Evolutionary conservation across 2,888 invertebrate genomes (phyloP), one percentile per base, ranked within the genome.

Genomic region (Pollenia angustigena): DNA sequence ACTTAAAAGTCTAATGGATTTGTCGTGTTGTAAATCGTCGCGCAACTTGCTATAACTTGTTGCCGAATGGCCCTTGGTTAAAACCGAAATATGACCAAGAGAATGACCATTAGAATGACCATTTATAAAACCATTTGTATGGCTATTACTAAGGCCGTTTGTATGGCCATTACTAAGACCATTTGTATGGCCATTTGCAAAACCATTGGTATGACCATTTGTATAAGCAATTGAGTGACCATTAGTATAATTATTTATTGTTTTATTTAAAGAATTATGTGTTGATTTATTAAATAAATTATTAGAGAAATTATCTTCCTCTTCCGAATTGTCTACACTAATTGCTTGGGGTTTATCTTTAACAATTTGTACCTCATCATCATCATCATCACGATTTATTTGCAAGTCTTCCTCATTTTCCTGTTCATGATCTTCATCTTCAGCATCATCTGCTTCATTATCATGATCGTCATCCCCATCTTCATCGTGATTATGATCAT

Each of bases 381-480:
- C 72, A n/a, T 60, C 85, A 40, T 60, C 32, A 32, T 32, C 32
- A 32, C 32, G 85, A 40, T 79, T 71, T 71, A 50, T 18, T 81
- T 69, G 60, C 18, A 69, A 44, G 23, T 71, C 62, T 44, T 85
- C 86, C 10, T 82, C 81, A 18, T 76, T 78, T 32, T 86, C 74
- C 23, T 81, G 85, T 16, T 85, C 81, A 40, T 74, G 84, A 16
- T 78, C 69, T 7, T 76, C 79, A 16, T 81, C 80, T n/a, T 54
- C 83, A n/a, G 54, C 54, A 46, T 64, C 48, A 76, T 80, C 64
- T 12, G 66, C 88, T 1, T 75, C 85, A n/a, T 81, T 81, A 1
- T 84, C 80, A 0, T 87, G 87, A 42, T 88, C 87, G 8, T 88
- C 87, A 1, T 83, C 88, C 1, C 88, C 88, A 2, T 75, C 87